Base-by-base conservation (phyloP, 2,888 invertebrate species). In the Coleophora flavipennella region DNA sequence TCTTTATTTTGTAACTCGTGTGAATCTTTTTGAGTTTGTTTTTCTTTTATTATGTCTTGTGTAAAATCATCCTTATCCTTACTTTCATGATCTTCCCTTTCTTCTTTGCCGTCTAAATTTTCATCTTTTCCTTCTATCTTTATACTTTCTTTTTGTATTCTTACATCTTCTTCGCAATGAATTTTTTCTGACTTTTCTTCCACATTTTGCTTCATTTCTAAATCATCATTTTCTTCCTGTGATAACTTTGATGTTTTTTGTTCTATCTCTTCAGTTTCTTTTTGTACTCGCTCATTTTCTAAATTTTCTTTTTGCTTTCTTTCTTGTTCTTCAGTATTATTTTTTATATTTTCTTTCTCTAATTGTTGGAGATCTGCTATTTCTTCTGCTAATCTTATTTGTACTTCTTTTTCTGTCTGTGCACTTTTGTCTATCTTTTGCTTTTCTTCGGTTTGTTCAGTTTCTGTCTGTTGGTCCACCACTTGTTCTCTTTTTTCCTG, bases 91-190 rank as follows among this genome's bases (percentile, higher is more conserved):
- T 45, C 40, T 39, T 39, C 27, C 34, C n/a, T n/a, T n/a, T 38
- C 10, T 14, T 46, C 35, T 20, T 36, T n/a, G 10, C 43, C 31
- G 29, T 35, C 12, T 26, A 13, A 14, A 13, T 9, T 32, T 28
- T 14, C 6, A 37, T 41, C 38, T 36, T 39, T 33, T 35, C 41
- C 42, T 48, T 49, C n/a, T n/a, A n/a, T n/a, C n/a, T n/a, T n/a
- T n/a, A n/a, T n/a, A n/a, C n/a, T n/a, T n/a, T 66, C 67, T 45
- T 51, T 72, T 29, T 65, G 62, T 51, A 65, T 67, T 26, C 62
- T 58, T 41, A 70, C 70, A 12, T 60, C 64, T 31, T 62, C 63
- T n/a, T 53, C 53, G n/a, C 52, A 61, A 35, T 64, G 62, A 33
- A n/a, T n/a, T n/a, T n/a, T n/a, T n/a, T n/a, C n/a, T n/a, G n/a